A percentile compares a stretch with the other conserved stretches of the same genome.
Conservation (phyloP, 1,140 invertebrate genomes). For the Caenorhabditis tropicalis region DNA sequence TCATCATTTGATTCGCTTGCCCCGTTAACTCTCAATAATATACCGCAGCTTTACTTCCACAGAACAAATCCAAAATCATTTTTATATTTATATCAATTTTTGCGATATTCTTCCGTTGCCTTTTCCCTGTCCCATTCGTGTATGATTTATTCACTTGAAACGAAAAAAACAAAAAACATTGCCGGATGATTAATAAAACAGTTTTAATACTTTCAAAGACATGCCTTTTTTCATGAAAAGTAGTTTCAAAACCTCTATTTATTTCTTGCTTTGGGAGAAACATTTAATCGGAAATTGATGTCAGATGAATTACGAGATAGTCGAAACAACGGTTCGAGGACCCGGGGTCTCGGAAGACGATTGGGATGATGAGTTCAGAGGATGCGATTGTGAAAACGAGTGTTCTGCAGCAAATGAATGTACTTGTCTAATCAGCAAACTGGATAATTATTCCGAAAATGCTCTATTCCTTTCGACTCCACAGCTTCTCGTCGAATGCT, state of each 20-base stretch:
- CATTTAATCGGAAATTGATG: no score
- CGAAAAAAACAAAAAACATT: not conserved
- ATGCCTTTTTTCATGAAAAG: no score
- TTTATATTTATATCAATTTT: not conserved
- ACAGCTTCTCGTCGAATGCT: slow-evolving; percentile 14
- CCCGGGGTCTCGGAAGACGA: slow-evolving; percentile 43
- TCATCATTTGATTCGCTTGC: not conserved
- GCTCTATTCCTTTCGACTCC: not conserved
- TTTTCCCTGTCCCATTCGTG: not conserved
- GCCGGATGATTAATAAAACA: slow-evolving; percentile 27
- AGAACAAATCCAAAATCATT: not conserved
- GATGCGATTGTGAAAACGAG: slow-evolving; percentile 57
- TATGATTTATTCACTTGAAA: slow-evolving; percentile 14
- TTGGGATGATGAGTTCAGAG: slow-evolving; percentile 53
- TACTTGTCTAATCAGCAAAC: slow-evolving; percentile 32
- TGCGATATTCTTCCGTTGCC: not conserved
- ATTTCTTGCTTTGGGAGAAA: no score
- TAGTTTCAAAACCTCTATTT: no score
- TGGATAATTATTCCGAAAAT: slow-evolving; percentile 1
- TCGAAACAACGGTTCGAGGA: slow-evolving; percentile 55
- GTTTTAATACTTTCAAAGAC: not conserved
- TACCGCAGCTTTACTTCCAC: slow-evolving; percentile 4
- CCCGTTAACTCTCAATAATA: not conserved
- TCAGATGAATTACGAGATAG: slow-evolving; percentile 59
- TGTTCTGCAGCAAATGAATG: slow-evolving; percentile 50